Evolutionary conservation across 2,888 invertebrate genomes (phyloP).

Genomic region (Cantharis lateralis): DNA sequence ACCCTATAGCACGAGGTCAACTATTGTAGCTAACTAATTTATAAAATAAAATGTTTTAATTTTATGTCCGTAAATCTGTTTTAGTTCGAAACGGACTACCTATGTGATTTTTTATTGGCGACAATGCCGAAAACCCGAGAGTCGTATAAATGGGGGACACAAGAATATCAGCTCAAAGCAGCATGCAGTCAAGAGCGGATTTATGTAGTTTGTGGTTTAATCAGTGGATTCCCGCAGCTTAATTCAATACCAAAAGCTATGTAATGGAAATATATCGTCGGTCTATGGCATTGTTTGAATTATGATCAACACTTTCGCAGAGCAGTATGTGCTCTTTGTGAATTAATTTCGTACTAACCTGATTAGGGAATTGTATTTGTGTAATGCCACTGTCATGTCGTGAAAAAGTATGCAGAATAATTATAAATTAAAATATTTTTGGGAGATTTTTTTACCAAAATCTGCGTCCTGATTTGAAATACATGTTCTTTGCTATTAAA

Average conservation of each 20-base stretch:
- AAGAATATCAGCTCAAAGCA: conserved; percentile 9
- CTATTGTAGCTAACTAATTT: neutral
- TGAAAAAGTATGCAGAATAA: neutral
- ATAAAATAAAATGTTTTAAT: neutral
- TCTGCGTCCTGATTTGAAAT: too few relatives aligned
- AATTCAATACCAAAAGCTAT: conserved; percentile 23
- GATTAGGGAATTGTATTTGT: neutral
- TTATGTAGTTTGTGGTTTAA: conserved; percentile 29
- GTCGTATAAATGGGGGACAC: conserved; percentile 5
- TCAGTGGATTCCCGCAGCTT: conserved; percentile 33
- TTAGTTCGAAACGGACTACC: neutral
- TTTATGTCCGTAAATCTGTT: neutral
- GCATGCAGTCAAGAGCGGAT: conserved; percentile 14
- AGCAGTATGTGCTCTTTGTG: conserved; percentile 4
- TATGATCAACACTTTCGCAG: conserved; percentile 1
- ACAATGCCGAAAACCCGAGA: conserved; percentile 12
- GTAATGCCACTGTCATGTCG: neutral
- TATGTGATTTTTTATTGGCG: neutral
- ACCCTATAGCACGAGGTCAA: conserved; percentile 12
- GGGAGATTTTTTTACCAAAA: too few relatives aligned
- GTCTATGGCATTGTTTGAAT: conserved; percentile 20
- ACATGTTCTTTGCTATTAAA: too few relatives aligned
- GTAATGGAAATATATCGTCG: conserved; percentile 28
- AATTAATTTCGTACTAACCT: conserved; percentile 3
- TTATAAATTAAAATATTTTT: neutral